Base-by-base conservation (phyloP, 2,113 vertebrate species). In the Neotoma lepida region DNA sequence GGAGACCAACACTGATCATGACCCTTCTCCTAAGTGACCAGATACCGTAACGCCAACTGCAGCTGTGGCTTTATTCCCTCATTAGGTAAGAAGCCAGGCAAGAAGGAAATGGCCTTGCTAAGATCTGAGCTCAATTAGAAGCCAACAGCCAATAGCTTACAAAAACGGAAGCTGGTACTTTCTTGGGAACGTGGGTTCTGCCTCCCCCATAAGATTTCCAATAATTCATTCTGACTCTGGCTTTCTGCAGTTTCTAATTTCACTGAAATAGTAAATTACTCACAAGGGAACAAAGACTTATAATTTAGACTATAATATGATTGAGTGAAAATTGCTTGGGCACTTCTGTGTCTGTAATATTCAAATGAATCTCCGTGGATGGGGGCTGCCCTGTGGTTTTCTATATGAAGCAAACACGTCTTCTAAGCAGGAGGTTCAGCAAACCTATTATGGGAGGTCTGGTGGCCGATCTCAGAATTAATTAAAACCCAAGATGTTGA, bases 221-320 rank as follows among this genome's bases (percentile, higher is more conserved):
- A 51, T 76, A 86, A 86, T 82, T 90, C 51, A 39, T 44, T 78
- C 88, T 89, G 86, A 94, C 33, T 61, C 56, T 8, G 35, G n/a
- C 30, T 86, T 96, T 64, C 70, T 46, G 22, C 26, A 58, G 78
- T 73, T 86, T 76, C 49, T 70, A 63, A 86, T 89, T 87, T 94
- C 58, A 58, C 0, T 88, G 63, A 91, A 81, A 80, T 9, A 70
- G 66, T 18, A 73, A 88, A 94, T 66, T 66, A 24, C 24, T 63
- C 54, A 13, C 9, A 91, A 78, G 49, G 77, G 56, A 68, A 46
- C 77, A 30, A 13, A 91, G 17, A 73, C 33, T 41, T 24, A 46
- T 33, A 86, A 80, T 82, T 93, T n/a, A 91, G 44, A 35, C 33
- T 10, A 22, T 70, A 39, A 80, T 17, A 3, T 41, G 61, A 90